Percentiles rank a stretch among this genome's conserved stretches.
Evolutionary conservation across 2,888 invertebrate genomes (phyloP).

Genomic region (Nematopogon swammerdamellus): DNA sequence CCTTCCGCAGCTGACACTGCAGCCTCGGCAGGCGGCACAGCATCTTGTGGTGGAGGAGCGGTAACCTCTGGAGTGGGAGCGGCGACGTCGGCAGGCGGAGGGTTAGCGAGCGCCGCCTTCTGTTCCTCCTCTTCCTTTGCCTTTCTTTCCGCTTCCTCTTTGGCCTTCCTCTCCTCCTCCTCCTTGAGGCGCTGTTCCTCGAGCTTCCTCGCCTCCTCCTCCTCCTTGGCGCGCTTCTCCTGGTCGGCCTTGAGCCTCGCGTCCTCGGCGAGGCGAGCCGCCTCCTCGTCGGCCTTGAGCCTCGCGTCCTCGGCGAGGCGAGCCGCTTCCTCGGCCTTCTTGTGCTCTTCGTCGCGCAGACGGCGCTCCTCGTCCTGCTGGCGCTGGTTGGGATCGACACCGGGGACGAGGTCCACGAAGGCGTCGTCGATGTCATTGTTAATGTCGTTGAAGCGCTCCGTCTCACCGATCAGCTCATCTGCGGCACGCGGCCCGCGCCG

Average conservation of each 20-base stretch:
- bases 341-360: not conserved
- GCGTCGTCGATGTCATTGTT: constrained; percentile 92
- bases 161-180: not conserved
- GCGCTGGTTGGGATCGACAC: constrained; percentile 44
- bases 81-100: no score
- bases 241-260: not conserved
- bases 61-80: no score
- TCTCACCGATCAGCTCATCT: constrained; percentile 85
- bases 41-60: constrained; percentile 2
- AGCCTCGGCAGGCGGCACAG: not conserved
- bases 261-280: no score
- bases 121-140: not conserved
- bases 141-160: not conserved
- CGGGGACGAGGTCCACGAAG: constrained; percentile 77
- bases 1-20: constrained; percentile 13
- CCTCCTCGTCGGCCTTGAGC: no score
- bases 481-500: constrained; percentile 30
- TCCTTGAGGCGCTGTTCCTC: not conserved
- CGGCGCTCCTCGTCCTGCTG: constrained; percentile 21
- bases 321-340: no score
- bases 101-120: not conserved
- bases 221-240: not conserved
- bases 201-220: not conserved
- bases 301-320: no score
- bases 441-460: constrained; percentile 90